Base-by-base conservation (phyloP, 2,888 invertebrate species). In the Troides helena region DNA sequence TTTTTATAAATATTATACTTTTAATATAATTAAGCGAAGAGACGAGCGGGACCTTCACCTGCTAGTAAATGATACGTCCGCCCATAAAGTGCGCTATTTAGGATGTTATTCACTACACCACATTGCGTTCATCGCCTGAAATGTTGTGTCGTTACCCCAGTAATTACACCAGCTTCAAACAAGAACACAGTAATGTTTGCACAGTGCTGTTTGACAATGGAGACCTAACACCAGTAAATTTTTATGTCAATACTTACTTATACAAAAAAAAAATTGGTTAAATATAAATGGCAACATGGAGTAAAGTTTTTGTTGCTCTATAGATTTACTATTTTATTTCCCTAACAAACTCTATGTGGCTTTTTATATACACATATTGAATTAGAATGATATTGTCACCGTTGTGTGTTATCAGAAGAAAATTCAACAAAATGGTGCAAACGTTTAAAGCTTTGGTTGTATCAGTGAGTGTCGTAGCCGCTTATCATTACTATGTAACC, bases 401-500 rank as follows among this genome's bases (percentile, higher is more conserved):
- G 12, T n/a, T 39, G 64, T 61, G 61, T 65, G 43, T 65, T 14
- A 30, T 60, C 23, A 61, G 60, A 25, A 69, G 61, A 50, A 70
- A 59, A 56, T 39, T 70, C 36, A 66, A 66, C 18, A 63, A 70
- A 64, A 84, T 84, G 83, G 74, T 76, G 75, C 80, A 80, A 72
- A 72, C 78, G 53, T 65, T 77, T 23, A 84, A 83, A 74, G 76
- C 80, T 59, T 67, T 81, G 14, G 66, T 80, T 17, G 76, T 84
- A 63, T 77, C 81, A n/a, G 76, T 83, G 4, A 72, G 78, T 4
- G 79, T 83, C 36, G 80, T 83, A 0, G 79, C 79, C 46, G 78
- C 78, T 25, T 85, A 85, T 66, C 80, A 83, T 76, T 80, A 75
- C 68, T 80, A 80, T 63, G 69, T 77, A n/a, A 76, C 72, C 21